phyloP scores from a whole-genome alignment of 2,113 vertebrate genomes.

The Pelvicachromis taeniatus region DNA sequence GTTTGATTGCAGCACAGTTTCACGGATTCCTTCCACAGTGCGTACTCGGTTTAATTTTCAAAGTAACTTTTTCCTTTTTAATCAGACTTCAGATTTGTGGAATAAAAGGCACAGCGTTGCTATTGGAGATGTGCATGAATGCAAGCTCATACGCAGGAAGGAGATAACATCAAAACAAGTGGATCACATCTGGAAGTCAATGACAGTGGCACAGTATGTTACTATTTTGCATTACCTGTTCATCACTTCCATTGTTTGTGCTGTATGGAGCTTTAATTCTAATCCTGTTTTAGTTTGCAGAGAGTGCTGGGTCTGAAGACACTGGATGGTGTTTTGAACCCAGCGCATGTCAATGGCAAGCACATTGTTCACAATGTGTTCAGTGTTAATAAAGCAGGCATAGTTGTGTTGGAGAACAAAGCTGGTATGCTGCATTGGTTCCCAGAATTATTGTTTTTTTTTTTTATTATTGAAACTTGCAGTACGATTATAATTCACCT shows the following conservation, averaged over 20 bases:
- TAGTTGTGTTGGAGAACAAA: constrained; percentile 64
- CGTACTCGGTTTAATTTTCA: neutral
- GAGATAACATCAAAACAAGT: constrained; percentile 58
- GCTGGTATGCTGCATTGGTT: constrained; percentile 32
- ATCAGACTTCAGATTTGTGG: constrained; percentile 61
- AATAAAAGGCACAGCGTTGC: constrained; percentile 67
- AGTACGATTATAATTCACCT: neutral
- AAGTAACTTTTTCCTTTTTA: neutral
- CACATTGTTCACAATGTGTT: constrained; percentile 66
- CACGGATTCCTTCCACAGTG: neutral
- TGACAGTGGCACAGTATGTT: constrained; percentile 59
- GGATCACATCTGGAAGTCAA: constrained; percentile 65
- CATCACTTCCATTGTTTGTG: neutral
- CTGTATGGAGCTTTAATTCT: neutral
- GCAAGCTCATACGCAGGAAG: constrained; percentile 64
- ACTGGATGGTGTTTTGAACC: constrained; percentile 56
- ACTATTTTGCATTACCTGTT: neutral
- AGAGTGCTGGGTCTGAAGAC: constrained; percentile 49
- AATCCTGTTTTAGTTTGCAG: constrained; percentile 48
- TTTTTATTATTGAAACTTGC: neutral
- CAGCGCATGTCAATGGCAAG: constrained; percentile 44
- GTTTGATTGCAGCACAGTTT: neutral
- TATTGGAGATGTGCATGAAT: constrained; percentile 64
- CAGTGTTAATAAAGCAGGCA: constrained; percentile 59
- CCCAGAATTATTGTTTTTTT: neutral